Evolutionary conservation across 2,888 invertebrate species (phyloP), one percentile per base, ranked within the genome.

Genomic region (Meghimatium bilineatum): DNA sequence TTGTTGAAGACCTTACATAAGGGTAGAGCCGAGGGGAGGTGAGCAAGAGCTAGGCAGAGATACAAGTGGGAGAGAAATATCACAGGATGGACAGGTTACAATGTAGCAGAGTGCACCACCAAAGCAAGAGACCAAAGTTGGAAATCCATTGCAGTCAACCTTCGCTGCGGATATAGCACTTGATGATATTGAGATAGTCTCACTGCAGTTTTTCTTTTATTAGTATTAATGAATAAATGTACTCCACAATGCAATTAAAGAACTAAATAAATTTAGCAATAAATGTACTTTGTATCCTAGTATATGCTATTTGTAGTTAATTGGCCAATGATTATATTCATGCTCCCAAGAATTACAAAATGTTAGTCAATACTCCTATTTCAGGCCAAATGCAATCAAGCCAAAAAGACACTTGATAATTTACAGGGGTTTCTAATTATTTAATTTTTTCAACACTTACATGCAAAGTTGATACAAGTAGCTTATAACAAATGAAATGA

Each of bases 351-450:
- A 36, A 14, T 38, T 52, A 6, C 20, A 74, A 74, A 29, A 32
- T 38, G 78, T 78, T 78, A 78, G 78, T 66, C 66, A 66, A 44
- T 38, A 0, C n/a, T 66, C 66, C 23, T 66, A 78, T 66, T 63
- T 44, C n/a, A 63, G 77, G 63, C 63, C 77, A 77, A 63, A 77
- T 77, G 63, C 77, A 74, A 52, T 74, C 3, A 49, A 49, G 23
- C 3, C 49, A 17, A 6, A 23, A 71, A 38, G 12, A 71, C 26
- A 38, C 71, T 14, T 67, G 32, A 69, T 34, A 8, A 23, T 12
- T 69, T 20, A 69, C 34, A 34, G 34, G 34, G 36, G 20, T 17
- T 34, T 20, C 14, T 1, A 69, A 69, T 10, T 10, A 32, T 36
- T 67, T 49, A 49, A 17, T 17, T 56, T 56, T 23, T 2, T 23